Evolutionary conservation across 2,888 invertebrate species (phyloP).

Genomic region (Oasisia sp.): DNA sequence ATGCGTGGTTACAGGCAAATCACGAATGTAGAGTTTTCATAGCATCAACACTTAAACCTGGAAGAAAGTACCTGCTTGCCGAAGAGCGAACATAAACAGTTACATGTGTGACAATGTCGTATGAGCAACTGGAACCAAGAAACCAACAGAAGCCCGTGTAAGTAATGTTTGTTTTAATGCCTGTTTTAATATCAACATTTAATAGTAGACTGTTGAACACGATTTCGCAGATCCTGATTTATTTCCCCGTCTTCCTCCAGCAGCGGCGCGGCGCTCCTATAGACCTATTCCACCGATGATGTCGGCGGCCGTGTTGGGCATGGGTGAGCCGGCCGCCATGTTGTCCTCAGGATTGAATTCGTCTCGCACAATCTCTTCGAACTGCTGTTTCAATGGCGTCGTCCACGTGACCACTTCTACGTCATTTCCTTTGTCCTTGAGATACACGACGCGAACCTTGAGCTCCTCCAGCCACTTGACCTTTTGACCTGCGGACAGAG

Average conservation of each 20-base stretch:
- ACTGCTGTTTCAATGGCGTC: background rate
- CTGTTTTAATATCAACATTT: conserved; percentile 7
- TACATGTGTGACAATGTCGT: too few species aligned
- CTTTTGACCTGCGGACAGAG: background rate
- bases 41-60: too few species aligned
- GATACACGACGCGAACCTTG: background rate
- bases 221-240: background rate
- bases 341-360: background rate
- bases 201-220: background rate
- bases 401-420: conserved; percentile 12
- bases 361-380: background rate
- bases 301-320: background rate
- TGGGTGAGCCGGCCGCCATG: background rate
- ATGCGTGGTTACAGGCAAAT: too few species aligned
- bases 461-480: background rate
- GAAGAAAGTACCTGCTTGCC: too few species aligned
- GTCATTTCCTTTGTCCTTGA: conserved; percentile 13
- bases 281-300: background rate
- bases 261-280: too few species aligned
- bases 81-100: too few species aligned
- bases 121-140: background rate
- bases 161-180: background rate
- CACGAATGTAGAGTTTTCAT: too few species aligned
- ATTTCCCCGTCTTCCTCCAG: too few species aligned
- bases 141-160: background rate